Conservation (phyloP, 2,888 invertebrate genomes). For the Elmis aenea region DNA sequence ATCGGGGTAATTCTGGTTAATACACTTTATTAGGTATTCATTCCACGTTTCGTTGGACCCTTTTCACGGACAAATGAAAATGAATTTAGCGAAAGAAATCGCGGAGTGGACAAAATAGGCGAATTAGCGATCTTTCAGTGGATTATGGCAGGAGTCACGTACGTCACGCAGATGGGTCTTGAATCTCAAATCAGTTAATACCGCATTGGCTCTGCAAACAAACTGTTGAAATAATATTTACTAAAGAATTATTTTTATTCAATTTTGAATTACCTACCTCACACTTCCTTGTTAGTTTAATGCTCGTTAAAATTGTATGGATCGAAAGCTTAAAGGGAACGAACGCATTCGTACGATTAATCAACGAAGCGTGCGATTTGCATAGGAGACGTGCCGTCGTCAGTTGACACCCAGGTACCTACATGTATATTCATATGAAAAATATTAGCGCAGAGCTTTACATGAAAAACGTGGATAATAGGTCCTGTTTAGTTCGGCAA, state of each 20-base stretch:
- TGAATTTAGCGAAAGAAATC: conserved; percentile 44
- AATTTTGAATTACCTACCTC: too few species aligned
- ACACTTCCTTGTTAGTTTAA: too few species aligned
- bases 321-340: too few species aligned
- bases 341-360: background rate
- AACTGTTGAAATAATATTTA: conserved; percentile 17
- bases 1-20: conserved; percentile 8
- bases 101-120: conserved; percentile 44
- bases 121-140: conserved; percentile 42
- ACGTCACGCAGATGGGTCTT: conserved; percentile 19
- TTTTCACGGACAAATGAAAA: conserved; percentile 42
- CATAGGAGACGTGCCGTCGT: background rate
- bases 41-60: conserved; percentile 32
- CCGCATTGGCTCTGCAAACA: conserved; percentile 8
- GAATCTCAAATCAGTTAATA: conserved; percentile 15
- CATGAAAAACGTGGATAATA: too few species aligned
- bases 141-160: conserved; percentile 28
- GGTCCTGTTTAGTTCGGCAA: too few species aligned
- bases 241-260: conserved; percentile 10
- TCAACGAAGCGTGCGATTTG: background rate
- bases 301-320: too few species aligned
- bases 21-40: conserved; percentile 17
- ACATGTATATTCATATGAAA: conserved; percentile 7
- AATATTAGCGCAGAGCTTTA: too few species aligned
- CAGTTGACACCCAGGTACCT: conserved; percentile 1